Evolutionary conservation across 2,113 vertebrate species (phyloP).

Genomic region (Triplophysa siluroides): DNA sequence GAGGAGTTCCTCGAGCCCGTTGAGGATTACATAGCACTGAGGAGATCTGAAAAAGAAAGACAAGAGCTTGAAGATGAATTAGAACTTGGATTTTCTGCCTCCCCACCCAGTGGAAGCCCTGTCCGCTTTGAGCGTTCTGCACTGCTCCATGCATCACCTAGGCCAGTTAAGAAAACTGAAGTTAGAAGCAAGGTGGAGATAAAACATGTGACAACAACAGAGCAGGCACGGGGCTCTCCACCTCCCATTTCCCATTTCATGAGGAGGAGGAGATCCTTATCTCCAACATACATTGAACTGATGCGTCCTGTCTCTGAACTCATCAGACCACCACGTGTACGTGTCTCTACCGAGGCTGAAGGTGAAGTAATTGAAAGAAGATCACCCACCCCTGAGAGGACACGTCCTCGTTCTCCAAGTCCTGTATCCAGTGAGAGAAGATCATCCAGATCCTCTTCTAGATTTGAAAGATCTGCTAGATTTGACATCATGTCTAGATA

Average conservation of each 20-base stretch:
- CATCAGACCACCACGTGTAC: constrained; percentile 75
- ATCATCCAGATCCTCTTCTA: constrained; percentile 84
- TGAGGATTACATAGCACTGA: constrained; percentile 88
- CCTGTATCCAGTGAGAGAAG: constrained; percentile 88
- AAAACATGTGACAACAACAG: constrained; percentile 73
- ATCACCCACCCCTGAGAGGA: constrained; percentile 96
- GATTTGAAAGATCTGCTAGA: constrained; percentile 94
- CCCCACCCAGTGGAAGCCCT: constrained; percentile 88
- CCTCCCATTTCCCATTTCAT: constrained; percentile 83
- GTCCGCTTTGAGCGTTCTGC: constrained; percentile 82
- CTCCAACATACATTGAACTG: constrained; percentile 95
- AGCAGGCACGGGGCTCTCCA: constrained; percentile 78
- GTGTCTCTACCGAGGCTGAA: constrained; percentile 70
- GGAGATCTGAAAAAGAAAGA: constrained; percentile 88
- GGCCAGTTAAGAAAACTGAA: constrained; percentile 56
- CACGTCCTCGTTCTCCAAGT: constrained; percentile 96
- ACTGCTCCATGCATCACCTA: constrained; percentile 72
- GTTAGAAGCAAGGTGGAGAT: constrained; percentile 70
- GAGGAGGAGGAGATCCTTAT: constrained; percentile 90
- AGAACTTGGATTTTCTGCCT: constrained; percentile 95
- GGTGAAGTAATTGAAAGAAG: constrained; percentile 78
- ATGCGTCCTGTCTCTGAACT: constrained; percentile 97
- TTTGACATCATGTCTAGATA: constrained; percentile 99
- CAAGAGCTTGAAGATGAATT: constrained; percentile 92
- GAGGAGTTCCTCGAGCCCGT: constrained; percentile 87